Evolutionary conservation across 2,797 vertebrate species (phyloP), one percentile per base, ranked within the genome.

Genomic region (Scarus forsteni): DNA sequence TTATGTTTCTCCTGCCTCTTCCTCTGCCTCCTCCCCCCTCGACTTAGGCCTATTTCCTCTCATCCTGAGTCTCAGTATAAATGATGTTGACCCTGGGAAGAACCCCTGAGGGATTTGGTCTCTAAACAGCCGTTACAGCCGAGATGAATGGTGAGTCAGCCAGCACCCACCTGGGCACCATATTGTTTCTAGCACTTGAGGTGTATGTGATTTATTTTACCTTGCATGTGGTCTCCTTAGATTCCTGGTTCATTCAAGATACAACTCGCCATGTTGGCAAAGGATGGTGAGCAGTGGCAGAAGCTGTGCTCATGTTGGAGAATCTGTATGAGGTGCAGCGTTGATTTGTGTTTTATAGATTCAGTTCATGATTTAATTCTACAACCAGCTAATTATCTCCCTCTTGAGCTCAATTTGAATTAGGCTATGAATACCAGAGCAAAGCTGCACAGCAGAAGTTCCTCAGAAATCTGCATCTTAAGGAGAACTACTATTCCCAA

Each of bases 111-210:
- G 89, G 89, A 81, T 75, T 86, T 67, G 60, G 77, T 81, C 89
- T 91, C 90, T 93, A 90, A 92, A 88, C 89, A 92, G 88, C 86
- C 82, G 49, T 86, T 89, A 87, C 75, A 83, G 79, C 64, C 39
- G 85, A 90, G 90, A 92, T 81, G 81, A 86, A 93, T 90, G 84
- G 79, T 34, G 77, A 61, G 40, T 62, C 81, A 71, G 60, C 54
- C 60, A 60, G 80, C 83, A 83, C 84, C 87, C 89, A 88, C 82
- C 83, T 88, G 88, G 82, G 83, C 79, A 77, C 79, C 85, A 73
- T 80, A 85, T 83, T 82, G 88, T 86, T 86, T 80, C 70, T 36
- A 75, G 63, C n/a, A 51, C 89, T 82, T 75, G 77, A 87, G 83
- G 85, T 87, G 79, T 58, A 44, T 77, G 83, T 87, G 87, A 89